Conservation (phyloP, 2,113 vertebrate genomes). For the Abramis brama region DNA sequence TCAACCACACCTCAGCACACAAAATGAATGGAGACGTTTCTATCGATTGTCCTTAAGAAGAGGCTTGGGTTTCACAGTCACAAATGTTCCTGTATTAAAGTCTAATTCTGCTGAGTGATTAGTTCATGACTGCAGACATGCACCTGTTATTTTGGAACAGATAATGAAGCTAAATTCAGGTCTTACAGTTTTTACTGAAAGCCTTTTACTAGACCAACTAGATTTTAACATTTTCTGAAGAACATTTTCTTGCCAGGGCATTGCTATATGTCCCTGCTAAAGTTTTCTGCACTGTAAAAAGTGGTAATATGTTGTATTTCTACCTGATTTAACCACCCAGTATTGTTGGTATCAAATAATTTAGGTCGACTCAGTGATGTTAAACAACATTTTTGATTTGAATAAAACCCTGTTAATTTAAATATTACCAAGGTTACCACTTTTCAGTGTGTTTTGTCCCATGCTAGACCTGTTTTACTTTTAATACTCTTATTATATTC, state of each 20-base stretch:
- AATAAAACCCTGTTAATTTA: background rate
- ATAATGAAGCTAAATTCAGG: background rate
- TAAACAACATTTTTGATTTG: background rate
- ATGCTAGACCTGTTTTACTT: background rate
- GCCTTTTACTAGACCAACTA: background rate
- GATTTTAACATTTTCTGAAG: background rate
- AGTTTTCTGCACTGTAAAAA: background rate
- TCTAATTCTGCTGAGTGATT: background rate
- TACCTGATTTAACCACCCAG: background rate
- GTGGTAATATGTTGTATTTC: background rate
- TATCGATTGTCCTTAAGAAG: conserved; percentile 12
- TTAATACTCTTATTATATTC: no score
- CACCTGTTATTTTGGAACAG: background rate
- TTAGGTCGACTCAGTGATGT: background rate
- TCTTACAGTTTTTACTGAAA: background rate
- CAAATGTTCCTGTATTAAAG: background rate
- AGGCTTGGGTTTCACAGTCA: background rate
- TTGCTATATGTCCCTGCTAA: background rate
- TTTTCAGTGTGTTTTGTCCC: background rate
- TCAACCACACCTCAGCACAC: conserved; percentile 27
- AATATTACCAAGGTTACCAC: background rate
- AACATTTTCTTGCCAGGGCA: background rate
- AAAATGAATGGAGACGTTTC: conserved; percentile 28
- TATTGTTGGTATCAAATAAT: background rate
- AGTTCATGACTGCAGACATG: background rate